Evolutionary conservation across 1,140 invertebrate species (phyloP).

Genomic region (Plodia interpunctella): DNA sequence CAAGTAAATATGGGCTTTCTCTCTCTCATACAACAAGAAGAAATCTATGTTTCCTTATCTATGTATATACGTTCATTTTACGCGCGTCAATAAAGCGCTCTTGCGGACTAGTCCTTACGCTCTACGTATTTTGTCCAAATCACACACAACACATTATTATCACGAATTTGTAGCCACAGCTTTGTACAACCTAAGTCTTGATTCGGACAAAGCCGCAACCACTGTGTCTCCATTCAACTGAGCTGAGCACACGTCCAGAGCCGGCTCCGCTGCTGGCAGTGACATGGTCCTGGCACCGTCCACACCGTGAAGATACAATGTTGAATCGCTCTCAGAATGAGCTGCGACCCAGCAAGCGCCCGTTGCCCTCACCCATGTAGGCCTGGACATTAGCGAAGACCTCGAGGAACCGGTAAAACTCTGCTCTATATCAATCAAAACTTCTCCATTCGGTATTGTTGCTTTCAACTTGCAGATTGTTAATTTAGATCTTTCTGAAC

Average conservation of each 20-base stretch:
- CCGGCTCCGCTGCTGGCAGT: conserved; percentile 78
- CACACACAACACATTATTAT: conserved; percentile 10
- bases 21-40: no score
- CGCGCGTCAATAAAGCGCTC: no score
- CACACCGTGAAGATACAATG: conserved; percentile 82
- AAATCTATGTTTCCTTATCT: no score
- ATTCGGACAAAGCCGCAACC: conserved; percentile 82
- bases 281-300: conserved; percentile 77
- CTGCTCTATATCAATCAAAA: conserved; percentile 46
- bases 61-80: no score
- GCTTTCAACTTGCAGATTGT: conserved; percentile 70
- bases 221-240: conserved; percentile 70
- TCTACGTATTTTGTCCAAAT: no score
- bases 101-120: no score
- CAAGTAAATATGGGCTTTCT: no score
- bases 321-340: conserved; percentile 80
- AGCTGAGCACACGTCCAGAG: conserved; percentile 82
- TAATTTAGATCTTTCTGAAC: conserved; percentile 79
- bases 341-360: conserved; percentile 78
- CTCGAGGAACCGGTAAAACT: conserved; percentile 45
- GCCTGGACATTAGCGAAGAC: conserved; percentile 46
- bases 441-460: conserved; percentile 65
- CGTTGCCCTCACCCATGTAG: conserved; percentile 41
- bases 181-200: conserved; percentile 81
- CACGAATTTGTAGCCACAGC: conserved; percentile 38